Conservation (phyloP, 37 sponge, comb jelly and placozoan genomes). For the Haliclona indistincta region DNA sequence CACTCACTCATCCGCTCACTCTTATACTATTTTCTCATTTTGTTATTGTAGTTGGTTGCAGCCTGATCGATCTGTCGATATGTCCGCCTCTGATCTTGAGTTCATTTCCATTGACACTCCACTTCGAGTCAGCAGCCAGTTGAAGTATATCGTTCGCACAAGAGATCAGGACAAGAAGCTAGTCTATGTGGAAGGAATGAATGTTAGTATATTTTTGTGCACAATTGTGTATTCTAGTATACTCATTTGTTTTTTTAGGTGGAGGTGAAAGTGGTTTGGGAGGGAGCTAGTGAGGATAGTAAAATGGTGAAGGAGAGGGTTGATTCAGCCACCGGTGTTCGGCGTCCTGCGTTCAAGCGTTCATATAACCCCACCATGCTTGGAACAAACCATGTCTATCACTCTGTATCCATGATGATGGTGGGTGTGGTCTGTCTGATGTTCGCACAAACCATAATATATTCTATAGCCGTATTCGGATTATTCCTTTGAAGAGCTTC, state of each 20-base stretch:
- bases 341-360: constrained; percentile 50
- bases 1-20: background rate
- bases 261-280: constrained; percentile 71
- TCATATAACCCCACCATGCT: constrained; percentile 37
- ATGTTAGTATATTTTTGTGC: constrained; percentile 40
- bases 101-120: constrained; percentile 9
- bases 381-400: constrained; percentile 55
- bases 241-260: constrained; percentile 34
- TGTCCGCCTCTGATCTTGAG: constrained; percentile 61
- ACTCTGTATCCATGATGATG: constrained; percentile 74
- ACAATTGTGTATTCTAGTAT: background rate
- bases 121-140: constrained; percentile 15
- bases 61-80: constrained; percentile 85
- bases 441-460: constrained; percentile 1
- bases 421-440: constrained; percentile 15
- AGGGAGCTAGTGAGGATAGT: constrained; percentile 17
- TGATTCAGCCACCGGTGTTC: constrained; percentile 58
- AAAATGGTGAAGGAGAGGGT: constrained; percentile 3
- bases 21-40: background rate
- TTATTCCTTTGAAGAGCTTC: constrained; percentile 88
- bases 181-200: constrained; percentile 84
- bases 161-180: constrained; percentile 72
- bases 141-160: constrained; percentile 41
- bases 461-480: constrained; percentile 66
- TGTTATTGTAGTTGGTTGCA: constrained; percentile 73